These are phyloP conservation scores for Pipistrellus pipistrellus DNA, from an alignment of 2,797 vertebrate genomes.

Conservation along the genomic window DNA sequence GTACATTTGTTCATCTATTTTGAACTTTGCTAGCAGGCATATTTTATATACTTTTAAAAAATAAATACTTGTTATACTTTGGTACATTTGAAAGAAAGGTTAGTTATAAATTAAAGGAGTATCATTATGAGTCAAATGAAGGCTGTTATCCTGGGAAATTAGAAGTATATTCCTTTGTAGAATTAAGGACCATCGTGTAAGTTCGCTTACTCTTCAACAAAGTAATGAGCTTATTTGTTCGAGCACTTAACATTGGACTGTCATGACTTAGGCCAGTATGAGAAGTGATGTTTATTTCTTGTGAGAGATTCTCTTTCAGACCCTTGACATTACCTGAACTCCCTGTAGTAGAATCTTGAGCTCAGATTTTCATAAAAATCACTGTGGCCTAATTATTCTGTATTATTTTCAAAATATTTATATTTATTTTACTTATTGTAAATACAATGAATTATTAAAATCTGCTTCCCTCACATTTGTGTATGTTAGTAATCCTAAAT, in stretches of 20 bases:
- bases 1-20: not conserved
- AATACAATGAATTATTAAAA: slow-evolving; percentile 9
- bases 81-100: slow-evolving; percentile 37
- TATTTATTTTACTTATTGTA: slow-evolving; percentile 42
- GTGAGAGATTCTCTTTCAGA: not conserved
- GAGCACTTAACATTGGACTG: slow-evolving; percentile 42
- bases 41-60: not conserved
- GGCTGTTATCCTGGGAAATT: not conserved
- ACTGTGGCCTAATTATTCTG: slow-evolving; percentile 15
- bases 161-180: not conserved
- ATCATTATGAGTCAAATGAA: not conserved
- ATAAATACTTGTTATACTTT: slow-evolving; percentile 14
- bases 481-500: slow-evolving; percentile 37
- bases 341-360: not conserved
- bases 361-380: slow-evolving; percentile 47
- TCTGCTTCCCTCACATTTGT: not conserved
- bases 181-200: not conserved
- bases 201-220: not conserved
- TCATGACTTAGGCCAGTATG: not conserved
- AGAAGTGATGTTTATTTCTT: slow-evolving; percentile 25
- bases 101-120: slow-evolving; percentile 1
- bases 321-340: not conserved
- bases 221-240: not conserved
- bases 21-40: slow-evolving; percentile 48
- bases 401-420: not conserved